Evolutionary conservation across 2,797 vertebrate genomes (phyloP).

Genomic region (Cottoperca gobio): DNA sequence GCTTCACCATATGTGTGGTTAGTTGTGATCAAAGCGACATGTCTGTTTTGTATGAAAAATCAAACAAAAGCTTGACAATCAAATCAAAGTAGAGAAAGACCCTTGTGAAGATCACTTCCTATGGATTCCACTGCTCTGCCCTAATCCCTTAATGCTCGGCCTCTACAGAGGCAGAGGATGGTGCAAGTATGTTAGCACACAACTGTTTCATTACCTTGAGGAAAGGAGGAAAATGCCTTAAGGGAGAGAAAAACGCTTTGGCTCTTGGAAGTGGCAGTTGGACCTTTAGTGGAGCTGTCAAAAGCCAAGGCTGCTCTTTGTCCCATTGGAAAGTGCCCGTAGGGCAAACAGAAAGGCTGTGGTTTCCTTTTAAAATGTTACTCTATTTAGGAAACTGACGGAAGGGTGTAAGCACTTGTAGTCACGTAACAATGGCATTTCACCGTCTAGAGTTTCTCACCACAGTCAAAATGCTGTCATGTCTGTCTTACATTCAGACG

Average conservation of each 20-base stretch:
- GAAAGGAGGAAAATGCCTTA: constrained; percentile 44
- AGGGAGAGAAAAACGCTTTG: constrained; percentile 54
- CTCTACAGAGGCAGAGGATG: constrained; percentile 44
- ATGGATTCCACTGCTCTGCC: constrained; percentile 39
- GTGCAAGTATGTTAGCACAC: constrained; percentile 58
- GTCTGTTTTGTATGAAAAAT: constrained; percentile 51
- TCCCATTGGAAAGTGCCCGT: constrained; percentile 70
- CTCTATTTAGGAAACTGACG: constrained; percentile 71
- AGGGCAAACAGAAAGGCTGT: constrained; percentile 72
- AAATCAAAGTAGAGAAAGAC: constrained; percentile 68
- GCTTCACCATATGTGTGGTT: constrained; percentile 49
- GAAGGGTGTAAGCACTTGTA: constrained; percentile 72
- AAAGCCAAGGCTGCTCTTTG: constrained; percentile 64
- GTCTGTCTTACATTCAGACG: constrained; percentile 28
- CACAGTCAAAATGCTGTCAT: constrained; percentile 52
- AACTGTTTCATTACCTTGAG: constrained; percentile 67
- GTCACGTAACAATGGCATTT: constrained; percentile 73
- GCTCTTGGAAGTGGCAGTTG: constrained; percentile 53
- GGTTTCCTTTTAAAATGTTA: constrained; percentile 75
- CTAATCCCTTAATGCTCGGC: constrained; percentile 67
- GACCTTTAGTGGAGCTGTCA: constrained; percentile 66
- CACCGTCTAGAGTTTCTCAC: constrained; percentile 51
- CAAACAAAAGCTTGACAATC: constrained; percentile 62
- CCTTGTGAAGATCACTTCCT: constrained; percentile 48
- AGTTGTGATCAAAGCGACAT: constrained; percentile 73